Evolutionary conservation across 1,140 invertebrate genomes (phyloP), one percentile per base, ranked within the genome.

Genomic region (Drosophila baimaii): DNA sequence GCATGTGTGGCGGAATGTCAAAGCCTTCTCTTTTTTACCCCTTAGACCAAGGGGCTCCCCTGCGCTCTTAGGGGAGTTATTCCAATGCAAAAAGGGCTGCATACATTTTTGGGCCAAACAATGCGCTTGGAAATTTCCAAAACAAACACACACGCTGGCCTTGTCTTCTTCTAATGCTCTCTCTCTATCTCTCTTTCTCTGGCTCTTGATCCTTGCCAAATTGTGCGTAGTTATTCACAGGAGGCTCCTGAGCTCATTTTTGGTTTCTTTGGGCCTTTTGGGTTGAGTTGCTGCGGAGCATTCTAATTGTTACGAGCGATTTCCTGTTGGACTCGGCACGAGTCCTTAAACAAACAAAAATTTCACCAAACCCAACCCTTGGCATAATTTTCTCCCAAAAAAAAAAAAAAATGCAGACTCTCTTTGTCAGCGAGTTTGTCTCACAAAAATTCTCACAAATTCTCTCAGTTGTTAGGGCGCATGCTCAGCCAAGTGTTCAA

Each of bases 291-390:
- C 25, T 44, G 56, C 21, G 21, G 8, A 31, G 23, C 10, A 25
- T 64, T 76, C 62, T 86, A 86, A 79, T 86, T 88, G 75, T 81
- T 62, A 71, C 47, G 79, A 86, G 78, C 69, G 27, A 29, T 79
- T 85, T 85, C 79, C 82, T 86, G 79, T 88, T 79, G 82, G 83
- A 81, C 78, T 63, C 77, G 73, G 59, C 79, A 59, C 68, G 54
- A 71, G 57, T 64, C 46, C 57, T 33, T 17, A 63, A 41, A 58
- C 19, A 23, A 49, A 51, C 37, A 68, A 62, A 1, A 39, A 35
- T 54, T 54, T 35, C 51, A 43, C 31, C 65, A 49, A 71, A 76
- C 82, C 55, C 82, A 86, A 70, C 79, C 80, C 84, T 56, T 71
- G 39, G 51, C 44, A n/a, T 5, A 39, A 10, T 25, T 49, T 47